Conservation (phyloP, 2,888 invertebrate genomes). For the Icerya purchasi region DNA sequence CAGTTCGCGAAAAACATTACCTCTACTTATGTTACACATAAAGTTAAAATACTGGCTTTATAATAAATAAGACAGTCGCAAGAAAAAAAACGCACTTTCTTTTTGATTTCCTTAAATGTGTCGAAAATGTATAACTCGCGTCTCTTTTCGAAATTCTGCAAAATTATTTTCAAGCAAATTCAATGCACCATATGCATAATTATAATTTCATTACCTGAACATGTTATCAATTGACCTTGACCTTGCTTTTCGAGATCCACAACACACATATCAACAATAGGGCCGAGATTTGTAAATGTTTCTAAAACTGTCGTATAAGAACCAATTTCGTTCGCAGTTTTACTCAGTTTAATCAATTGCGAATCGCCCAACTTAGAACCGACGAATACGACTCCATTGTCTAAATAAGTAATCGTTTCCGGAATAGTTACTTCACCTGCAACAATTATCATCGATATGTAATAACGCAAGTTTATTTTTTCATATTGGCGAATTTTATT, state of each 20-base stretch:
- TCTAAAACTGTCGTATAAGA: conserved; percentile 89
- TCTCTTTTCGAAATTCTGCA: no score
- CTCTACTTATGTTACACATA: no score
- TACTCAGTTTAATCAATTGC: conserved; percentile 72
- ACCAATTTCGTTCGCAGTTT: conserved; percentile 58
- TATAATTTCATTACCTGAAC: conserved; percentile 77
- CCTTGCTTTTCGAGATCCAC: conserved; percentile 92
- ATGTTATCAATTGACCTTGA: conserved; percentile 93
- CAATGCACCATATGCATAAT: no score
- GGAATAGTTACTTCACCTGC: conserved; percentile 75
- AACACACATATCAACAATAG: conserved; percentile 93
- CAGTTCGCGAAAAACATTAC: no score
- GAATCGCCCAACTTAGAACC: conserved; percentile 94
- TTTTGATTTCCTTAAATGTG: no score
- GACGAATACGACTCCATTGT: conserved; percentile 91
- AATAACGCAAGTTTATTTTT: neutral
- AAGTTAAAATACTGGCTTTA: no score
- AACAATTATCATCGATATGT: no score
- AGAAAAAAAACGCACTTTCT: no score
- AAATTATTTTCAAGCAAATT: no score
- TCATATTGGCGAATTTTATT: neutral
- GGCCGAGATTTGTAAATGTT: conserved; percentile 88
- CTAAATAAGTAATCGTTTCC: conserved; percentile 91
- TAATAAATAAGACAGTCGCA: no score
- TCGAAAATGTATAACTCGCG: no score